phyloP scores from a whole-genome alignment of 2,888 invertebrate genomes.

The Macaria liturata region DNA sequence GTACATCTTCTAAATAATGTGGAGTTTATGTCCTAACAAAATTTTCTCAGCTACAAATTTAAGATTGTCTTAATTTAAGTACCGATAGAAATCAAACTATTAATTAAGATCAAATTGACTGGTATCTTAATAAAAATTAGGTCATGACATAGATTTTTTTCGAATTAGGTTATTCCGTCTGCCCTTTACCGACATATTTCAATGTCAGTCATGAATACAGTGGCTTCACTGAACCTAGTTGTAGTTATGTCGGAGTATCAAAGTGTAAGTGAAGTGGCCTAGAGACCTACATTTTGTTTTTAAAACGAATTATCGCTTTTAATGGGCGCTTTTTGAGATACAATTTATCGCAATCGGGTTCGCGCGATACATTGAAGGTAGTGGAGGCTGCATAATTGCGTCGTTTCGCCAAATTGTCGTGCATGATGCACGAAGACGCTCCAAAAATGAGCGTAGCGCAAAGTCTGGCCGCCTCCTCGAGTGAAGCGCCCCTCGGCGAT shows the following conservation, averaged over 20 bases:
- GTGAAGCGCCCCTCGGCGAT: conserved; percentile 67
- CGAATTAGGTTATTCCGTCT: conserved; percentile 76
- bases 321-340: conserved; percentile 83
- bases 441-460: conserved; percentile 86
- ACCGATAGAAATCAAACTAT: neutral
- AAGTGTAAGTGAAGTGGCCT: conserved; percentile 94
- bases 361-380: conserved; percentile 62
- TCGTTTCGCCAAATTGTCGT: conserved; percentile 71
- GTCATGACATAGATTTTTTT: conserved; percentile 71
- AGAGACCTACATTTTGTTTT: conserved; percentile 91
- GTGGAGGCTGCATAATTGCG: conserved; percentile 53
- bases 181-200: conserved; percentile 83
- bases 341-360: conserved; percentile 75
- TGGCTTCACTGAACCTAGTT: conserved; percentile 87
- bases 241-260: conserved; percentile 89
- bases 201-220: conserved; percentile 86
- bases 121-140: conserved; percentile 48
- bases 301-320: conserved; percentile 61
- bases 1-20: conserved; percentile 32
- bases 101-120: neutral
- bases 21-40: neutral
- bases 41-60: conserved; percentile 16
- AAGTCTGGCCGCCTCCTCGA: conserved; percentile 86
- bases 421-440: conserved; percentile 88
- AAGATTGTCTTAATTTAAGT: neutral